Evolutionary conservation across 2,113 vertebrate species (phyloP).

Genomic region (Progne subis): DNA sequence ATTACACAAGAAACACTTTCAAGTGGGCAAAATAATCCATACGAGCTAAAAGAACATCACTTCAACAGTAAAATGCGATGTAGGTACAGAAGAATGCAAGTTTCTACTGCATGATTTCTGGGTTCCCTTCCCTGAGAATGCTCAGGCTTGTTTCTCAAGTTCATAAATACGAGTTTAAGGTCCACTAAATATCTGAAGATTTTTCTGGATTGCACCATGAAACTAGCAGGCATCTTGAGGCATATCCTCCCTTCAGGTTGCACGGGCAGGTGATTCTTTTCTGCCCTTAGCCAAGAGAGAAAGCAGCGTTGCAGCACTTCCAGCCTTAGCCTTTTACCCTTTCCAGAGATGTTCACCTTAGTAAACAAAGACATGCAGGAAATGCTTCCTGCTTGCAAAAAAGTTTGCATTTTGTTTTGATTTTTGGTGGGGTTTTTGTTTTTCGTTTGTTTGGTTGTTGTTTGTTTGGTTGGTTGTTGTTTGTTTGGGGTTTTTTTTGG

Average conservation of each 20-base stretch:
- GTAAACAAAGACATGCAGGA: background rate
- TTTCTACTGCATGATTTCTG: background rate
- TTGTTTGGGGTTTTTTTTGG: too few species aligned
- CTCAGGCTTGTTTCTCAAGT: background rate
- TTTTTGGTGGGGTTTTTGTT: too few species aligned
- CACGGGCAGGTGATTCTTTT: background rate
- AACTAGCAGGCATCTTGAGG: background rate
- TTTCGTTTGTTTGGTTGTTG: too few species aligned
- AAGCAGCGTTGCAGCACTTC: background rate
- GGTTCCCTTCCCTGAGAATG: background rate
- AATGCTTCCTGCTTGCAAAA: background rate
- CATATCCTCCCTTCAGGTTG: background rate
- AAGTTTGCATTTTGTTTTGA: background rate
- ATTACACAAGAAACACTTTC: background rate
- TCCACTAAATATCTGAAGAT: background rate
- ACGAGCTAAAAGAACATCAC: rapidly evolving
- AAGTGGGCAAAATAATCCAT: background rate
- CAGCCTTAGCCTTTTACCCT: background rate
- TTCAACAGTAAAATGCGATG: background rate
- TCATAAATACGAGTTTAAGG: background rate
- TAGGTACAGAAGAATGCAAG: background rate
- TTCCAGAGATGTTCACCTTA: background rate
- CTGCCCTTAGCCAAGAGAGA: background rate
- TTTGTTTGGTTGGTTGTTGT: too few species aligned
- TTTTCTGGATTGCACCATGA: background rate